Conservation (phyloP, 2,113 vertebrate species). For the Erinaceus europaeus region DNA sequence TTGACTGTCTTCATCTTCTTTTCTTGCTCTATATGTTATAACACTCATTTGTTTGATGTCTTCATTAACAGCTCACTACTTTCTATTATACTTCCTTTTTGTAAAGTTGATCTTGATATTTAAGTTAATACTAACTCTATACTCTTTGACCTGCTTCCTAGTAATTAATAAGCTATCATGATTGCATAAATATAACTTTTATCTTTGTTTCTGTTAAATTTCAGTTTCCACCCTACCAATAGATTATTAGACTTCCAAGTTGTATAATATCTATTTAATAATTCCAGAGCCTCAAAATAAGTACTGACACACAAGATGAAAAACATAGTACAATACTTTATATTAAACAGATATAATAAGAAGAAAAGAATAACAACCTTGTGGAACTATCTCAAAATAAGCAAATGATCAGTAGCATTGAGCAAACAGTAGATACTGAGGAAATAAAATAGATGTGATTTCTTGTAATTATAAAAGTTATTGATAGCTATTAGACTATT, state of each 20-base stretch:
- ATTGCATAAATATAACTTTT: background rate
- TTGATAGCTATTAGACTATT: background rate
- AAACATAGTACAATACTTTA: background rate
- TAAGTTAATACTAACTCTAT: background rate
- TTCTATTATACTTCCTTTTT: background rate
- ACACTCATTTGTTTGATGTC: background rate
- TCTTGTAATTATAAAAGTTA: background rate
- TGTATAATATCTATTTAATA: background rate
- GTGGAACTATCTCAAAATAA: background rate
- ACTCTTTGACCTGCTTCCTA: background rate
- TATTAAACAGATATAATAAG: background rate
- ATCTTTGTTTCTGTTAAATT: conserved; percentile 11
- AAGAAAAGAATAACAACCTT: background rate
- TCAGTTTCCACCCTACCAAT: background rate
- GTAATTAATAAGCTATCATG: background rate
- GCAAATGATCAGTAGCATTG: background rate
- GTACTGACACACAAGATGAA: background rate
- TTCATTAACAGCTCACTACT: background rate
- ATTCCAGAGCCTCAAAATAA: background rate
- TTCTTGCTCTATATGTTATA: conserved; percentile 8
- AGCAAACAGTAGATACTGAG: background rate
- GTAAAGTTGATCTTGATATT: conserved; percentile 15
- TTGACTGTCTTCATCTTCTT: background rate
- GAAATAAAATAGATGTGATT: background rate
- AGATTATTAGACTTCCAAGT: background rate